A percentile compares a stretch with the other conserved stretches of the same genome.
Evolutionary conservation across 2,797 vertebrate species (phyloP).

Genomic region (Neosilurus hyrtlii): DNA sequence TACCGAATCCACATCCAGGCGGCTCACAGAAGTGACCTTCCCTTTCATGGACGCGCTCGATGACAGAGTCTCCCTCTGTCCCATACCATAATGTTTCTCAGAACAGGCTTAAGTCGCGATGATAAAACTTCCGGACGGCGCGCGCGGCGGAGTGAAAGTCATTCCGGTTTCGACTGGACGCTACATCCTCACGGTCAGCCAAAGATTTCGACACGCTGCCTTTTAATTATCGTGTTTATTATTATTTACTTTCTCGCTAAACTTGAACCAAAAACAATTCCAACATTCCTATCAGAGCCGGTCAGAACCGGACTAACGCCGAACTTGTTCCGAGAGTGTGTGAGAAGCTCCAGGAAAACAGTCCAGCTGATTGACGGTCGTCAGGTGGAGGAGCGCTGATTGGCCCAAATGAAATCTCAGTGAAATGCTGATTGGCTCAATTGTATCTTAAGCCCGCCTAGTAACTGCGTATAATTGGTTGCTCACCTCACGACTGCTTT

Average conservation of each 20-base stretch:
- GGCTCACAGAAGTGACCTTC: constrained; percentile 54
- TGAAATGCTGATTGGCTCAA: constrained; percentile 32
- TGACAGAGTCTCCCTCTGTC: constrained; percentile 51
- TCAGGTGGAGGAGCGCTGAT: constrained; percentile 54
- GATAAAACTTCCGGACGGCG: constrained; percentile 8
- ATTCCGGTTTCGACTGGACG: not conserved
- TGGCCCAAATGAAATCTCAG: constrained; percentile 46
- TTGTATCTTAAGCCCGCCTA: constrained; percentile 46
- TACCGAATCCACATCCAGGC: constrained; percentile 55
- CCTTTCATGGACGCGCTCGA: constrained; percentile 56
- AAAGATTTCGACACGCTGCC: not conserved
- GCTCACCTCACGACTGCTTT: not conserved
- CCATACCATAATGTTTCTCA: constrained; percentile 56
- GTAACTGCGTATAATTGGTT: constrained; percentile 56
- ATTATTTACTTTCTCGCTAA: not conserved
- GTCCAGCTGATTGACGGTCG: constrained; percentile 58
- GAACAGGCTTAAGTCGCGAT: not conserved
- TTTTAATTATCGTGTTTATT: not conserved
- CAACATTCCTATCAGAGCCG: too few relatives aligned
- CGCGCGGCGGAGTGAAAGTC: constrained; percentile 37
- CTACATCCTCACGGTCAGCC: constrained; percentile 41
- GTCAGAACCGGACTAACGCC: not conserved
- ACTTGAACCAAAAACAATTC: not conserved
- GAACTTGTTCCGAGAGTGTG: constrained; percentile 28
- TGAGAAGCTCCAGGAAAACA: constrained; percentile 53